A percentile compares a stretch with the other conserved stretches of the same genome.
phyloP scores from a whole-genome alignment of 2,888 invertebrate species.

The Trichogramma dendrolimi region DNA sequence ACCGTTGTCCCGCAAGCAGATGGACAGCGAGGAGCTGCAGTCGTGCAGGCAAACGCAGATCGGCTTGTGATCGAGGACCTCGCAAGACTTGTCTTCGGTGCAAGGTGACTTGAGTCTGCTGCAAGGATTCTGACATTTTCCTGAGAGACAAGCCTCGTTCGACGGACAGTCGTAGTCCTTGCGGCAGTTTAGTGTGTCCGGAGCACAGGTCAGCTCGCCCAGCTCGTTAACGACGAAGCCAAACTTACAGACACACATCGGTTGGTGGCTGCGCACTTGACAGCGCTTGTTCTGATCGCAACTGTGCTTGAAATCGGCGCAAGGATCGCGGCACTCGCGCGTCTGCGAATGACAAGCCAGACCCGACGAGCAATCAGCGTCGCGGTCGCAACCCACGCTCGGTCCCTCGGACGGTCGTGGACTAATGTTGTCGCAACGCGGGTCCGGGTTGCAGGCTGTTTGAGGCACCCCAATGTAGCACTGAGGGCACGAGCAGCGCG shows the following conservation, averaged over 20 bases:
- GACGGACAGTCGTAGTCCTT: conserved; percentile 80
- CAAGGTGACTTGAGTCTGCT: conserved; percentile 61
- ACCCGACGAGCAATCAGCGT: conserved; percentile 70
- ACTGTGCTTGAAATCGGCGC: conserved; percentile 63
- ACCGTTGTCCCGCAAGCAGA: conserved; percentile 84
- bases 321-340: conserved; percentile 77
- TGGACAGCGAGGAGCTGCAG: conserved; percentile 80
- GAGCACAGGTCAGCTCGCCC: conserved; percentile 83
- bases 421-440: conserved; percentile 67
- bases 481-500: conserved; percentile 82
- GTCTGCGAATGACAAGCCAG: conserved; percentile 68
- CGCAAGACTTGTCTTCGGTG: conserved; percentile 78
- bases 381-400: conserved; percentile 61
- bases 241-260: conserved; percentile 83
- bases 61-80: conserved; percentile 81
- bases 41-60: conserved; percentile 83
- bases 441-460: conserved; percentile 73
- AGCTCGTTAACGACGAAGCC: conserved; percentile 83
- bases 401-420: conserved; percentile 59
- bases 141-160: conserved; percentile 78
- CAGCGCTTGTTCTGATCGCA: conserved; percentile 83
- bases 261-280: conserved; percentile 78
- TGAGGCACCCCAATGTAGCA: conserved; percentile 82
- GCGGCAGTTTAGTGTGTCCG: conserved; percentile 74
- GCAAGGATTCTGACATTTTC: conserved; percentile 85